Conservation (phyloP, 92 coral and sea anemone species). For the Blastomussa wellsi region DNA sequence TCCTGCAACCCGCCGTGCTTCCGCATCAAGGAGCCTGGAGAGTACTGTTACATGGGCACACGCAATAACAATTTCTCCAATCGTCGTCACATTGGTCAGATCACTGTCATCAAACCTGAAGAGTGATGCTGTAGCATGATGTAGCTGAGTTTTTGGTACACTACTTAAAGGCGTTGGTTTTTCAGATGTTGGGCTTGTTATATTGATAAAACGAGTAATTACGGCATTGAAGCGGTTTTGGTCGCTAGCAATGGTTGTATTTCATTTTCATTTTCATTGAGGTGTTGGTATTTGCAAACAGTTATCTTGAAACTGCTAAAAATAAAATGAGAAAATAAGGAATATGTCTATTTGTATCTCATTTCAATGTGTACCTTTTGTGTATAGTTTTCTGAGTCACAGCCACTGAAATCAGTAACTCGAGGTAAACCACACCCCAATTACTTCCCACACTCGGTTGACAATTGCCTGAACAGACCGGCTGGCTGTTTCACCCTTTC, state of each 20-base stretch:
- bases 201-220: conserved; percentile 5
- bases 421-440: not conserved
- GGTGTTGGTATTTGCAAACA: no score
- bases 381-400: no score
- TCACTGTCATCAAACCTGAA: not conserved
- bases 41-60: conserved; percentile 58
- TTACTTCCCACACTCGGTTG: not conserved
- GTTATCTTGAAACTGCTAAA: no score
- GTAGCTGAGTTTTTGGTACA: not conserved
- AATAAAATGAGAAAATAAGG: no score
- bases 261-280: conserved; percentile 1
- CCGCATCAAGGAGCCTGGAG: conserved; percentile 61
- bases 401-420: no score
- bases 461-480: not conserved
- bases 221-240: not conserved
- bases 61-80: no score
- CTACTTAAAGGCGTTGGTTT: conserved; percentile 2
- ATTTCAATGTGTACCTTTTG: conserved; percentile 9
- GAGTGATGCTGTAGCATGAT: not conserved
- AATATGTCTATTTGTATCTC: no score
- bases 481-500: not conserved
- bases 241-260: not conserved
- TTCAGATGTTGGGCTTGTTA: conserved; percentile 4
- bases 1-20: conserved; percentile 57
- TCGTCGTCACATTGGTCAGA: no score